Conservation (phyloP, 2,797 vertebrate genomes). For the Tadarida brasiliensis region DNA sequence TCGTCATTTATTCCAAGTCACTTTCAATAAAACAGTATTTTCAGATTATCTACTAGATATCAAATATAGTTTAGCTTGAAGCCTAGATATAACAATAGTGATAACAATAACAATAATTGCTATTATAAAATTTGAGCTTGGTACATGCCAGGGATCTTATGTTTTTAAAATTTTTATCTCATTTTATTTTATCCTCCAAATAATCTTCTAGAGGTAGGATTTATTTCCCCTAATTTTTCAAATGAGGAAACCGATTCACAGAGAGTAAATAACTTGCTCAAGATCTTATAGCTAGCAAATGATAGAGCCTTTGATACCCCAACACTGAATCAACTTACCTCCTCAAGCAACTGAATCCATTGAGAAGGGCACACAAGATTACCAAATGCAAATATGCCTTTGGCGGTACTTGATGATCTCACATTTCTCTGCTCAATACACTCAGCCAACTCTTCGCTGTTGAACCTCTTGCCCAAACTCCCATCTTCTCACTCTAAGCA, state of each 20-base stretch:
- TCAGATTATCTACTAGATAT: not conserved
- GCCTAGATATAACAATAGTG: not conserved
- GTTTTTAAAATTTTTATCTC: not conserved
- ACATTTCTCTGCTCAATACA: not conserved
- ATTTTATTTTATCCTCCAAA: not conserved
- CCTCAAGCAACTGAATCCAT: not conserved
- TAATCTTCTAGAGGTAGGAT: not conserved
- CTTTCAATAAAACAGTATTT: not conserved
- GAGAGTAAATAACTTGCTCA: not conserved
- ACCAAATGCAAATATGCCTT: not conserved
- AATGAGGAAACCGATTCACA: not conserved
- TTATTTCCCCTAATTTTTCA: constrained; percentile 20
- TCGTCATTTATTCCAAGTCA: not conserved
- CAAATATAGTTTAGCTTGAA: not conserved
- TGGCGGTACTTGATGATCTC: not conserved
- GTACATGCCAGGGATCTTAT: not conserved
- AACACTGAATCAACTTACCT: not conserved
- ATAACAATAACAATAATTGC: not conserved
- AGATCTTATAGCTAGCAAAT: not conserved
- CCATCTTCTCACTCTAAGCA: not conserved
- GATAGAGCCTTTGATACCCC: not conserved
- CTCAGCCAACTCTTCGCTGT: not conserved
- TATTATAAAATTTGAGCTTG: not conserved
- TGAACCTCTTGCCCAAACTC: not conserved
- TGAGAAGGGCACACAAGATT: not conserved